A percentile compares a stretch with the other conserved stretches of the same genome.
Evolutionary conservation across 2,113 vertebrate genomes (phyloP).

Genomic region (Phrynocephalus versicolor): DNA sequence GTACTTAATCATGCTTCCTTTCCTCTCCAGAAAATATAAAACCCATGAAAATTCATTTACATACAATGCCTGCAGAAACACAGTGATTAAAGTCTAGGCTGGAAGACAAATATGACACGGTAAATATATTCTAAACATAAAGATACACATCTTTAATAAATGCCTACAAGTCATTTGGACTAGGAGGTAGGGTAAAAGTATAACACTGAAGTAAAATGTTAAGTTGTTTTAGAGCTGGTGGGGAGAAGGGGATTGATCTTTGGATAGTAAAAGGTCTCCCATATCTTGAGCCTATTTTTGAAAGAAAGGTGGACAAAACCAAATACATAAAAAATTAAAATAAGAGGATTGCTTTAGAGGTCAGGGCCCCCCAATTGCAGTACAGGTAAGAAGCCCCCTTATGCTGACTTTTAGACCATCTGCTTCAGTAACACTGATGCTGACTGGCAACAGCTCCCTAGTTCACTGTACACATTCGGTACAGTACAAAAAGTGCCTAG

Average conservation of each 20-base stretch:
- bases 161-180: conserved; percentile 25
- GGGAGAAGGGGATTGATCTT: not conserved
- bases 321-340: not conserved
- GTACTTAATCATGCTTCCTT: conserved; percentile 22
- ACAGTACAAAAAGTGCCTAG: not conserved
- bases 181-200: conserved; percentile 20
- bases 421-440: no score
- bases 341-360: not conserved
- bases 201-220: conserved; percentile 5
- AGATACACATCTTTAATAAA: conserved; percentile 16
- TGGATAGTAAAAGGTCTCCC: not conserved
- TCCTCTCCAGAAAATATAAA: not conserved
- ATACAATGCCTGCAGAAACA: not conserved
- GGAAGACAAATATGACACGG: conserved; percentile 14
- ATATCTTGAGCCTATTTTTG: not conserved
- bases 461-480: no score
- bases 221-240: not conserved
- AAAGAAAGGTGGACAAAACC: no score
- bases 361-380: not conserved
- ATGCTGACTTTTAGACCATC: no score
- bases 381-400: not conserved
- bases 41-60: conserved; percentile 23
- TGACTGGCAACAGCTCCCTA: no score
- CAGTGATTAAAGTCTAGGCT: not conserved
- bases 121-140: conserved; percentile 20